phyloP scores from a whole-genome alignment of 2,888 invertebrate genomes.

The Xestia ashworthii region DNA sequence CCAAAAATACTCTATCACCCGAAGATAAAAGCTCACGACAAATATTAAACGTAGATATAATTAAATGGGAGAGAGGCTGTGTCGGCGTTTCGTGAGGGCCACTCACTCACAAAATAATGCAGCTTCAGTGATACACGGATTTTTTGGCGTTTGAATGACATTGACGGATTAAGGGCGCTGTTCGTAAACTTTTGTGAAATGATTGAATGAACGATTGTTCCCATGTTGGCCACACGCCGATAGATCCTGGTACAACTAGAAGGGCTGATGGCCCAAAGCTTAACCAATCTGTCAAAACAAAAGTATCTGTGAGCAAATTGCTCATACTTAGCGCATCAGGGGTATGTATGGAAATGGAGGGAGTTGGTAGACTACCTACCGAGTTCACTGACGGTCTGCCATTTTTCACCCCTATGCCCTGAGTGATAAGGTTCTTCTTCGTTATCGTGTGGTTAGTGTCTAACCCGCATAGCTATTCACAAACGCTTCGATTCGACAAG shows the following conservation, averaged over 20 bases:
- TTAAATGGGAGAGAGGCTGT: slow-evolving; percentile 63
- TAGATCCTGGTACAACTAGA: background rate
- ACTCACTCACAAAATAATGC: slow-evolving; percentile 58
- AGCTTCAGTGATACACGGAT: background rate
- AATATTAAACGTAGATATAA: slow-evolving; percentile 67
- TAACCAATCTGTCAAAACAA: too few species aligned
- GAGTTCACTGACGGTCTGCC: too few species aligned
- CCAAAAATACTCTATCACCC: slow-evolving; percentile 37
- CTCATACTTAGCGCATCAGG: too few species aligned
- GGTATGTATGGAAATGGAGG: too few species aligned
- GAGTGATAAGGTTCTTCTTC: too few species aligned
- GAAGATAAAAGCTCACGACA: slow-evolving; percentile 54
- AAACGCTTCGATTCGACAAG: too few species aligned
- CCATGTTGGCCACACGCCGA: background rate
- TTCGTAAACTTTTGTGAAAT: background rate
- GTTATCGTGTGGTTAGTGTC: too few species aligned
- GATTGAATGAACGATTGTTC: background rate
- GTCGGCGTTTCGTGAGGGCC: slow-evolving; percentile 61
- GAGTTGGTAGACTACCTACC: too few species aligned
- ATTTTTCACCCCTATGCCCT: too few species aligned
- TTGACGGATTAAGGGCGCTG: background rate
- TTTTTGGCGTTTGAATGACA: background rate
- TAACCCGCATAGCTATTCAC: too few species aligned
- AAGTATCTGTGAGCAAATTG: too few species aligned
- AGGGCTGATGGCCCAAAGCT: background rate